phyloP scores from a whole-genome alignment of 2,113 vertebrate species.

The Marmota monax region DNA sequence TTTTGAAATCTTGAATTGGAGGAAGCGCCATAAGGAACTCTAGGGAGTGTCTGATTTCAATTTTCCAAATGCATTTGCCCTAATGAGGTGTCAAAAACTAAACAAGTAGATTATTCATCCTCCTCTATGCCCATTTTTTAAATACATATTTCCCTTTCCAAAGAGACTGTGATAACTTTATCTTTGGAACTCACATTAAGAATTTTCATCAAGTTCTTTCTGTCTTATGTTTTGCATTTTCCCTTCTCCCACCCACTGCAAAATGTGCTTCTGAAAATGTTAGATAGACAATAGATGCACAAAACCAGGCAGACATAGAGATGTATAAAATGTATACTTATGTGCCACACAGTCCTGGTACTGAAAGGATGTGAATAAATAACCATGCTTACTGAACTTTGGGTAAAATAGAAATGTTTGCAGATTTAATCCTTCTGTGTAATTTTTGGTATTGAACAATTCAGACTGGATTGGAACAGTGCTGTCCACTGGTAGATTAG shows the following conservation, averaged over 20 bases:
- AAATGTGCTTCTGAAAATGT: background rate
- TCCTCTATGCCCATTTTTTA: background rate
- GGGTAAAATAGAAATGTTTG: background rate
- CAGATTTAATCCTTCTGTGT: background rate
- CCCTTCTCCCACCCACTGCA: background rate
- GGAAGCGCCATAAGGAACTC: background rate
- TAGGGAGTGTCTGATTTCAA: background rate
- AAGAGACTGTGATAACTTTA: background rate
- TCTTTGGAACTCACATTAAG: background rate
- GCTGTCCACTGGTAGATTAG: background rate
- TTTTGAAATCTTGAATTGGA: background rate
- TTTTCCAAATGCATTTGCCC: background rate
- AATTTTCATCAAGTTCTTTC: background rate
- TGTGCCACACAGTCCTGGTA: background rate
- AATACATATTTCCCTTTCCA: background rate
- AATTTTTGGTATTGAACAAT: slow-evolving; percentile 30
- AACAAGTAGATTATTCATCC: background rate
- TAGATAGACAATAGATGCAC: background rate
- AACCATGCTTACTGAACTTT: background rate
- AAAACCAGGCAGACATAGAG: background rate
- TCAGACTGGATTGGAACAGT: background rate
- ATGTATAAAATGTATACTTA: background rate
- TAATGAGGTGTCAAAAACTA: slow-evolving; percentile 25
- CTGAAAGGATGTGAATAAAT: background rate
- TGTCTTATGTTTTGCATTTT: background rate